Conservation (phyloP, 2,888 invertebrate genomes). For the Muscina levida region DNA sequence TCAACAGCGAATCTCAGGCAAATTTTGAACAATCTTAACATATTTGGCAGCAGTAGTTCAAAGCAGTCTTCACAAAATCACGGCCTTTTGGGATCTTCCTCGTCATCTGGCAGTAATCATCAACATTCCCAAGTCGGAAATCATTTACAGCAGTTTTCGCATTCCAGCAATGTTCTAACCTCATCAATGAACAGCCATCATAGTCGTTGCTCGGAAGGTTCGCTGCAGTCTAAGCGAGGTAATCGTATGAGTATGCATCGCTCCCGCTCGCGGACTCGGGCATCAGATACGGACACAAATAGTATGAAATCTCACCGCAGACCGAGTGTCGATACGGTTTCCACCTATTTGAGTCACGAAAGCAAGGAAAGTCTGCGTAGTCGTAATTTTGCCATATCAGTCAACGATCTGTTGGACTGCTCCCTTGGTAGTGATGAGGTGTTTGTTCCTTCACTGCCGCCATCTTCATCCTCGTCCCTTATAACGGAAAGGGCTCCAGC, state of each 20-base stretch:
- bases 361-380: conserved; percentile 87
- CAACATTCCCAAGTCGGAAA: conserved; percentile 64
- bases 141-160: conserved; percentile 74
- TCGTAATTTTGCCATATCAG: conserved; percentile 81
- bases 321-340: conserved; percentile 93
- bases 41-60: conserved; percentile 82
- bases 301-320: conserved; percentile 89
- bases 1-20: conserved; percentile 85
- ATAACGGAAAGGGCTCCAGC: conserved; percentile 75
- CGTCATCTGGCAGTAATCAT: conserved; percentile 39
- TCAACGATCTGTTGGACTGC: conserved; percentile 86
- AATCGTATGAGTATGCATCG: conserved; percentile 77
- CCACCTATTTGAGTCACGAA: conserved; percentile 93
- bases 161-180: conserved; percentile 75
- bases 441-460: conserved; percentile 80
- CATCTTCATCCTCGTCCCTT: conserved; percentile 70
- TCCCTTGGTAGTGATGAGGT: conserved; percentile 88
- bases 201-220: conserved; percentile 79
- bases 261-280: conserved; percentile 79
- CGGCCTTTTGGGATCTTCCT: conserved; percentile 17
- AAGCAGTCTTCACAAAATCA: conserved; percentile 69
- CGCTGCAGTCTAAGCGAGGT: conserved; percentile 75
- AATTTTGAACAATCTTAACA: conserved; percentile 90
- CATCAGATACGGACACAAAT: conserved; percentile 81
- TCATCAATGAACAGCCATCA: conserved; percentile 79